Percentiles rank a stretch among this genome's conserved stretches.
Conservation (phyloP, 2,797 vertebrate genomes). For the Furcifer pardalis region DNA sequence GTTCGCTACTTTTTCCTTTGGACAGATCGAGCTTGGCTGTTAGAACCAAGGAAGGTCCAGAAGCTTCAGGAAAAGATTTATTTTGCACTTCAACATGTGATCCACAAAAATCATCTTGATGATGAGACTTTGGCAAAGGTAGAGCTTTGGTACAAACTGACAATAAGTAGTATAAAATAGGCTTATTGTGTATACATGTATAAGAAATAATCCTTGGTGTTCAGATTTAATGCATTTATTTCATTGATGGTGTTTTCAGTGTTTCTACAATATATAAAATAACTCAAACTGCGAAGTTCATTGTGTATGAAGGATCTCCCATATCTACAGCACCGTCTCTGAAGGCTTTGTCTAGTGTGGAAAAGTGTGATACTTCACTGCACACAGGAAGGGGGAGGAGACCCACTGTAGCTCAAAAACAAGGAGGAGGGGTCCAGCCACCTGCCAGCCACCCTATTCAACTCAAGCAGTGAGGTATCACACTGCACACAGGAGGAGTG, state of each 20-base stretch:
- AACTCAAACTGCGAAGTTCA: neutral
- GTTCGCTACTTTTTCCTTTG: conserved; percentile 23
- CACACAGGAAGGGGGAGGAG: no score
- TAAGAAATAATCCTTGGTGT: neutral
- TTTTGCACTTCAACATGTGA: conserved; percentile 99
- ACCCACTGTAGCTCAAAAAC: no score
- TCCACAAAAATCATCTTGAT: conserved; percentile 99
- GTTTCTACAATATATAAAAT: neutral
- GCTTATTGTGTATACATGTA: neutral
- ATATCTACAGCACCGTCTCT: no score
- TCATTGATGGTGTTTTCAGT: neutral
- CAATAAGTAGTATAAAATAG: neutral
- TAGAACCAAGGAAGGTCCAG: conserved; percentile 98
- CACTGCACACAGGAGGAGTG: no score
- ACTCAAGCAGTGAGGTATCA: no score
- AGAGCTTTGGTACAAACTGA: conserved; percentile 43
- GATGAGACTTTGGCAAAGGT: conserved; percentile 97
- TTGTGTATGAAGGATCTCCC: neutral
- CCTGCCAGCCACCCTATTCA: no score
- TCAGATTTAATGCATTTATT: neutral
- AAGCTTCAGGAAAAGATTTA: conserved; percentile 99
- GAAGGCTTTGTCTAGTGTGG: no score
- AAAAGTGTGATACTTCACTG: no score
- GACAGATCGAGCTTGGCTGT: conserved; percentile 95
- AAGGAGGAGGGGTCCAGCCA: no score